A percentile compares a stretch with the other conserved stretches of the same genome.
These are phyloP conservation scores for Thelaira solivaga DNA, from an alignment of 2,888 invertebrate genomes.

Conservation along the genomic window DNA sequence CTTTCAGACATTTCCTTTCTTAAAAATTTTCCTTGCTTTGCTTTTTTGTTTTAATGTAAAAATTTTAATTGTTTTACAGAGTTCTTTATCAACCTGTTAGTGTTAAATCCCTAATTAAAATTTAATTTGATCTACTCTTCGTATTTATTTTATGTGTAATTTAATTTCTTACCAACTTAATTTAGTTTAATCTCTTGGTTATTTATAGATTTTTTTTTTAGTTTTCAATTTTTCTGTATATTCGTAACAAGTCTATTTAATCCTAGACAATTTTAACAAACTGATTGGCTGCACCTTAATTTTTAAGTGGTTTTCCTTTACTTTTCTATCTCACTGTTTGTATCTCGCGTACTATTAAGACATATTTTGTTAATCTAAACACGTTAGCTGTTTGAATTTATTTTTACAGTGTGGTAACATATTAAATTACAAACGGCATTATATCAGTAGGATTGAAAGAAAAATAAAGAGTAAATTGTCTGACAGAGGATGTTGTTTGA, in stretches of 20 bases:
- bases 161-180: background rate
- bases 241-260: conserved; percentile 16
- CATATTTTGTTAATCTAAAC: conserved; percentile 41
- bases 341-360: conserved; percentile 24
- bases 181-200: background rate
- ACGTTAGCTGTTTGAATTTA: conserved; percentile 29
- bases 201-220: background rate
- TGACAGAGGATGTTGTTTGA: conserved; percentile 30
- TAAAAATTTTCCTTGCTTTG: no score
- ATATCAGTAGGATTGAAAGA: conserved; percentile 14
- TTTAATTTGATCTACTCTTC: no score
- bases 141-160: no score
- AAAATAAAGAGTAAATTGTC: background rate
- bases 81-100: background rate
- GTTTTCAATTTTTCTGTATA: background rate
- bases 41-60: background rate
- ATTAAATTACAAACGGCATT: conserved; percentile 23
- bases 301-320: background rate
- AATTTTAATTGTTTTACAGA: conserved; percentile 11
- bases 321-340: background rate
- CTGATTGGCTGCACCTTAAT: conserved; percentile 47
- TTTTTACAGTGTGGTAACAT: conserved; percentile 21
- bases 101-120: background rate
- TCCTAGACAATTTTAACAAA: conserved; percentile 29
- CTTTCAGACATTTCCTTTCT: no score